phyloP scores from a whole-genome alignment of 2,113 vertebrate species.

The Ardeotis arabs region DNA sequence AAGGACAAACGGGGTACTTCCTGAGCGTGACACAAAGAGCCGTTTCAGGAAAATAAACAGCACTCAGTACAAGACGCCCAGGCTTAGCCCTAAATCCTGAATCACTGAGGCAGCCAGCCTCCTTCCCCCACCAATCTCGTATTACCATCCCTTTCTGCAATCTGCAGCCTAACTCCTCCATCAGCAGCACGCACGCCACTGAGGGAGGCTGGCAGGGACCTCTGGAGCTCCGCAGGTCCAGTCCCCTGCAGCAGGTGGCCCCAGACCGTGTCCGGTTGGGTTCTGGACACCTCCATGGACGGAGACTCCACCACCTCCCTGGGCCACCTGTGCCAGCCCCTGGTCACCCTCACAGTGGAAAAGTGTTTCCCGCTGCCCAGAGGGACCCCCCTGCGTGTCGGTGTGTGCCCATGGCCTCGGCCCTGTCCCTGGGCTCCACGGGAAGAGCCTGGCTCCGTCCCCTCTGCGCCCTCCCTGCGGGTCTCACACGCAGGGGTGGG shows the following conservation, averaged over 20 bases:
- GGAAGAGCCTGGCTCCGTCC: not conserved
- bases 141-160: not conserved
- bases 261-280: rapidly evolving
- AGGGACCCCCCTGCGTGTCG: not conserved
- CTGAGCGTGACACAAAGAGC: not conserved
- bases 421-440: not conserved
- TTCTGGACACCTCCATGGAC: not conserved
- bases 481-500: not conserved
- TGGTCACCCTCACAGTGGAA: not conserved
- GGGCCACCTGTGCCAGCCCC: not conserved
- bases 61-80: not conserved
- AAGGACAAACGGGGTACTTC: not conserved
- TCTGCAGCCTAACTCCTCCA: not conserved
- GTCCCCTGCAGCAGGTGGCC: not conserved
- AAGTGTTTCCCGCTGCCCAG: not conserved
- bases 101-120: not conserved
- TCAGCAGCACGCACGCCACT: no score
- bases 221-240: not conserved
- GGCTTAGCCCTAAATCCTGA: not conserved
- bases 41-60: not conserved
- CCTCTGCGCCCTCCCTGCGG: not conserved
- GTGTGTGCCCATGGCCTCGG: not conserved
- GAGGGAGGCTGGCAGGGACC: not conserved
- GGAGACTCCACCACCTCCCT: not conserved
- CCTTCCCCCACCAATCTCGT: no score